These are phyloP conservation scores for Butorides virescens DNA, from an alignment of 2,113 vertebrate genomes.

Conservation along the genomic window DNA sequence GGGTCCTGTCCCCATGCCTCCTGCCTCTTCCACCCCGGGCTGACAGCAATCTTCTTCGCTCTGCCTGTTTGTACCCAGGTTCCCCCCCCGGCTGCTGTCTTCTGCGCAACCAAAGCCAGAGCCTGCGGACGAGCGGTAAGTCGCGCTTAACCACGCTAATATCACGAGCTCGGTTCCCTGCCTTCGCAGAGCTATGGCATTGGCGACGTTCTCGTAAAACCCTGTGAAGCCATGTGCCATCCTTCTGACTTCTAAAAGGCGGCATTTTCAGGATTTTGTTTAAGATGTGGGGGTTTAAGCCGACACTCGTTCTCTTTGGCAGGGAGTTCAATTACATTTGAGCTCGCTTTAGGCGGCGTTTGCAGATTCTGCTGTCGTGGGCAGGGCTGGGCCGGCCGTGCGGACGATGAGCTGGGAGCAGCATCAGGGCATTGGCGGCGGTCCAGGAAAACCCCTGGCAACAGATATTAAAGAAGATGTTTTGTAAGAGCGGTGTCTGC, in stretches of 20 bases:
- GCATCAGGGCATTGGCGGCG: not conserved
- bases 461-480: not conserved
- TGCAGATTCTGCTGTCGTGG: fast-evolving
- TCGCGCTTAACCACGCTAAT: not conserved
- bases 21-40: not conserved
- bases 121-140: fast-evolving
- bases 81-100: not conserved
- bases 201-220: not conserved
- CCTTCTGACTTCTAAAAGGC: not conserved
- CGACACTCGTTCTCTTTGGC: not conserved
- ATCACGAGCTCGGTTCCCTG: not conserved
- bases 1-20: not conserved
- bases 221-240: not conserved
- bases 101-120: not conserved
- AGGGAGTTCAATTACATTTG: not conserved
- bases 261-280: not conserved
- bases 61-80: not conserved
- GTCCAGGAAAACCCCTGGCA: not conserved
- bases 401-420: not conserved
- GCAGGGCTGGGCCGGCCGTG: not conserved
- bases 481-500: fast-evolving
- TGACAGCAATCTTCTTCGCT: not conserved
- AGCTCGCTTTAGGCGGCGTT: fast-evolving
- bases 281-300: not conserved
- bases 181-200: fast-evolving